These are phyloP conservation scores for Loxodonta africana DNA, from an alignment of 2,113 vertebrate species.

Conservation along the genomic window DNA sequence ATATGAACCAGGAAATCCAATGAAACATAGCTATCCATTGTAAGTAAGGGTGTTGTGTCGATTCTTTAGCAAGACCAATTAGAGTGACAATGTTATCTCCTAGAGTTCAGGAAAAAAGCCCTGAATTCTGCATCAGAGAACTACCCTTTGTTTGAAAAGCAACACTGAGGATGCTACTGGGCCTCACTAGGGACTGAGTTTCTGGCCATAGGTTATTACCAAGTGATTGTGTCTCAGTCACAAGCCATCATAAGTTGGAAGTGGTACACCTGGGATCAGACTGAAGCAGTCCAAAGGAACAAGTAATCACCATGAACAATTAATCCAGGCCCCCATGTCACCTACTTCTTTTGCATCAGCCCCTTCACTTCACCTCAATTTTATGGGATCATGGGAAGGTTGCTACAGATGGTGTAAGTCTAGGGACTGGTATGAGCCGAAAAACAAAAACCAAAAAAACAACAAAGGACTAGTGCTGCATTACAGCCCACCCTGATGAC, in stretches of 20 bases:
- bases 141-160: neutral
- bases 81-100: neutral
- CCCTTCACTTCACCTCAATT: too few species aligned
- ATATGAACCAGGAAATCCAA: neutral
- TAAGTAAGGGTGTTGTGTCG: too few species aligned
- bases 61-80: neutral
- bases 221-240: neutral
- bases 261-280: neutral
- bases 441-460: too few species aligned
- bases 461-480: neutral
- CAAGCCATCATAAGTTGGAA: neutral
- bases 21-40: neutral
- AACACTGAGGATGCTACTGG: neutral
- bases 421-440: too few species aligned
- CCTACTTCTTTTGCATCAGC: neutral
- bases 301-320: neutral
- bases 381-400: too few species aligned
- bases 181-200: too few species aligned
- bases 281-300: neutral
- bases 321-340: neutral
- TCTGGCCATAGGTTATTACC: too few species aligned
- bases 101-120: neutral
- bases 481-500: neutral
- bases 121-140: neutral
- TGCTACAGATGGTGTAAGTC: too few species aligned